Evolutionary conservation across 2,797 vertebrate genomes (phyloP).

Genomic region (Tapirus indicus): DNA sequence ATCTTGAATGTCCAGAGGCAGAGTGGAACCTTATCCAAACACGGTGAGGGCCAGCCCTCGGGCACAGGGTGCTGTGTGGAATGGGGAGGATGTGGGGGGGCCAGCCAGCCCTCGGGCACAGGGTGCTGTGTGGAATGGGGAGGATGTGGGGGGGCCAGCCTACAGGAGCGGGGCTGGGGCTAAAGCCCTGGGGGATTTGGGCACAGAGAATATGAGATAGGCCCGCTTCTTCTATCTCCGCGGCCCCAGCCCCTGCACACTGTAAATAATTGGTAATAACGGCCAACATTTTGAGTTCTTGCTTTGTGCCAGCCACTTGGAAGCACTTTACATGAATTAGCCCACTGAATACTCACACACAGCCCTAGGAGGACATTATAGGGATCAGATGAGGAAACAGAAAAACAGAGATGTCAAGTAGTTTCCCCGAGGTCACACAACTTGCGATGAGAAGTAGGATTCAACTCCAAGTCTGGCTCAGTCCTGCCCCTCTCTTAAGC

Average conservation of each 20-base stretch:
- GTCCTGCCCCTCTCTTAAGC: neutral
- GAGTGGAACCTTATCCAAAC: constrained; percentile 25
- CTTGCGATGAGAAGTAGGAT: neutral
- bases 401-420: neutral
- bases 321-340: neutral
- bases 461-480: neutral
- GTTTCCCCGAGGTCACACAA: neutral
- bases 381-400: neutral
- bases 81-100: neutral
- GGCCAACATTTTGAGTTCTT: rapidly evolving
- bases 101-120: neutral
- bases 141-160: neutral
- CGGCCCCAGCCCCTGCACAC: rapidly evolving
- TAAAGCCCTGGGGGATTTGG: too few relatives aligned
- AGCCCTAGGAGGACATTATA: too few relatives aligned
- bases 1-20: rapidly evolving
- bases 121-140: too few relatives aligned
- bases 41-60: constrained; percentile 50
- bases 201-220: rapidly evolving
- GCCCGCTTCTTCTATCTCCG: rapidly evolving
- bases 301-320: rapidly evolving
- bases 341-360: neutral
- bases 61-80: neutral
- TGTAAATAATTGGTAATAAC: neutral
- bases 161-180: rapidly evolving